Evolutionary conservation across 2,797 vertebrate species (phyloP).

Genomic region (Lepus townsendii): DNA sequence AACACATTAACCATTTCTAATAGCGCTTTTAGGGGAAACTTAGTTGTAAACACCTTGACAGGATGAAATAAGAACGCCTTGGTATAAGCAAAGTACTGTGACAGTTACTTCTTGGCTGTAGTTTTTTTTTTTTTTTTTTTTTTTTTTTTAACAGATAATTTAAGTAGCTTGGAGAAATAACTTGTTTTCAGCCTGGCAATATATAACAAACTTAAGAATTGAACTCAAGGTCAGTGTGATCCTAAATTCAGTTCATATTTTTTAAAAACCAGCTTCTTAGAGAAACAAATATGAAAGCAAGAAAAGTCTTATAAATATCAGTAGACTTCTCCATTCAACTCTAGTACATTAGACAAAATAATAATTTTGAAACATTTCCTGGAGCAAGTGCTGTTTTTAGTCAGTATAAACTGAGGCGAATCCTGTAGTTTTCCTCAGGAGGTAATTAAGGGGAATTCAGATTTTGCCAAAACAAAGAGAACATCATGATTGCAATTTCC

Average conservation of each 20-base stretch:
- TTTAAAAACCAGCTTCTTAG: not conserved
- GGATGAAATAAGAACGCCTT: not conserved
- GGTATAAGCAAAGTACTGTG: not conserved
- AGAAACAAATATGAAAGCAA: not conserved
- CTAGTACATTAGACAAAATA: not conserved
- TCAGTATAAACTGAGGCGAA: slow-evolving; percentile 36
- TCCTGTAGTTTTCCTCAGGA: slow-evolving; percentile 63
- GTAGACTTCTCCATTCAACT: not conserved
- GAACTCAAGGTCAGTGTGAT: slow-evolving; percentile 11
- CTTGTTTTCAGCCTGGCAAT: not conserved
- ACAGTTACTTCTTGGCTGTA: not conserved
- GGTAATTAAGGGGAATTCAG: slow-evolving; percentile 44
- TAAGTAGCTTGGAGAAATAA: not conserved
- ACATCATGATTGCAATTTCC: not conserved
- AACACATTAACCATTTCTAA: not conserved
- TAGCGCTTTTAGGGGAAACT: not conserved
- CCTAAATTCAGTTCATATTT: slow-evolving; percentile 1
- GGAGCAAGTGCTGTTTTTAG: slow-evolving; percentile 40
- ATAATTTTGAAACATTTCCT: slow-evolving; percentile 49
- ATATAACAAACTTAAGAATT: not conserved
- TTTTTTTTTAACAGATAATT: not conserved
- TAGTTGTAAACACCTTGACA: not conserved
- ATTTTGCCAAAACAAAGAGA: slow-evolving; percentile 50
- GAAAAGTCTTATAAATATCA: slow-evolving; percentile 6
- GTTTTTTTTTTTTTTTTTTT: not conserved